Percentiles rank a stretch among this genome's conserved stretches.
Evolutionary conservation across 2,888 invertebrate genomes (phyloP).

Genomic region (Drosophila prostipennis): DNA sequence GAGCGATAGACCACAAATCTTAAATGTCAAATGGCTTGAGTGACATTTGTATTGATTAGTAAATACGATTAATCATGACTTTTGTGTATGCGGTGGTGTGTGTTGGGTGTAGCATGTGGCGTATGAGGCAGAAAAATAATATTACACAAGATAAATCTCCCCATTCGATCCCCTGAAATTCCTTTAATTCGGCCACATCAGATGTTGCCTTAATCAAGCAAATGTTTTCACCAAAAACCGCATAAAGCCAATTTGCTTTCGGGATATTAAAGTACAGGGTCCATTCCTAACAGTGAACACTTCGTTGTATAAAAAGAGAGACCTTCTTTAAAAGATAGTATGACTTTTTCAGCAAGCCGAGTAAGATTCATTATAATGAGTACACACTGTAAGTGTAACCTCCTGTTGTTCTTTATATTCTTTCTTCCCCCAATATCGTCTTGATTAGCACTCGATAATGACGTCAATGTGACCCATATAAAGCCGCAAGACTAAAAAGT

Average conservation of each 20-base stretch:
- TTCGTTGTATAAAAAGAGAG: background rate
- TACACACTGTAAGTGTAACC: conserved; percentile 1
- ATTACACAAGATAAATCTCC: conserved; percentile 22
- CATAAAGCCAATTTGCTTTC: conserved; percentile 27
- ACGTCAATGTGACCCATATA: conserved; percentile 42
- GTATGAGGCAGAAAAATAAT: conserved; percentile 47
- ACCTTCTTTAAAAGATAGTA: no score
- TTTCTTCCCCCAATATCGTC: conserved; percentile 2
- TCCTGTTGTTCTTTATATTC: conserved; percentile 13
- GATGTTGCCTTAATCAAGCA: conserved; percentile 41
- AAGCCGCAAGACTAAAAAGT: conserved; percentile 31
- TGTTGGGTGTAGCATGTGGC: conserved; percentile 54
- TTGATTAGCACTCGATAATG: conserved; percentile 41
- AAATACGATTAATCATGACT: conserved; percentile 71
- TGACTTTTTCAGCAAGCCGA: no score
- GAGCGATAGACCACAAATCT: conserved; percentile 68
- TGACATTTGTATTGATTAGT: conserved; percentile 78
- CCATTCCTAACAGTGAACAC: background rate
- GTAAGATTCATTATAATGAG: background rate
- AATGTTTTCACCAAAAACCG: conserved; percentile 40
- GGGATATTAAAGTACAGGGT: conserved; percentile 11
- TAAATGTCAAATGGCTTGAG: conserved; percentile 69
- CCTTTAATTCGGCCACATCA: conserved; percentile 20
- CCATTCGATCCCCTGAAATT: conserved; percentile 4
- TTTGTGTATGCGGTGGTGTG: conserved; percentile 12